Evolutionary conservation across 2,888 invertebrate species (phyloP).

Genomic region (Dynastes tityus): DNA sequence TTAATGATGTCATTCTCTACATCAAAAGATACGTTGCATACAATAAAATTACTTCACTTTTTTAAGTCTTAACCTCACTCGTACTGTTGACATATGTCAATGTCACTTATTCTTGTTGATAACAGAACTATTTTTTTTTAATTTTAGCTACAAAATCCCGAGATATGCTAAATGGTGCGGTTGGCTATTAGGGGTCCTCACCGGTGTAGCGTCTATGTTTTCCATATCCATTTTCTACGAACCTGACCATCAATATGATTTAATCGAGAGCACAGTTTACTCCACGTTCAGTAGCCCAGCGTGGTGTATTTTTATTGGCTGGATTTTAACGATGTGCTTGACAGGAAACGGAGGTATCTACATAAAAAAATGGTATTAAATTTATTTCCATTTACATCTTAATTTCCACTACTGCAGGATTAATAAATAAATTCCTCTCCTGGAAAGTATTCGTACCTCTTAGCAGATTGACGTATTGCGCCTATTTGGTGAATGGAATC

Average conservation of each 20-base stretch:
- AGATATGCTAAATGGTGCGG: slow-evolving; percentile 58
- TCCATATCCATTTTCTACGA: slow-evolving; percentile 78
- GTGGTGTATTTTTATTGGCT: slow-evolving; percentile 80
- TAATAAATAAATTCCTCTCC: slow-evolving; percentile 73
- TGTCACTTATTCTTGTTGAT: too few relatives aligned
- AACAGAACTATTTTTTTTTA: slow-evolving; percentile 21
- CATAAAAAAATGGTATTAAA: not conserved
- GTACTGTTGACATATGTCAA: too few relatives aligned
- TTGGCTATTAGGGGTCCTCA: slow-evolving; percentile 64
- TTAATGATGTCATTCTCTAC: not conserved
- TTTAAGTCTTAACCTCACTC: too few relatives aligned
- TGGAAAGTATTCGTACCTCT: slow-evolving; percentile 79
- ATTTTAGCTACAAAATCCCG: slow-evolving; percentile 65
- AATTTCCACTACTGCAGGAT: slow-evolving; percentile 68
- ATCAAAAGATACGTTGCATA: slow-evolving; percentile 1
- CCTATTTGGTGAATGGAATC: slow-evolving; percentile 82
- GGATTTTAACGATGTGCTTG: slow-evolving; percentile 78
- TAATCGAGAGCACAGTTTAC: slow-evolving; percentile 77
- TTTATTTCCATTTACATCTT: not conserved
- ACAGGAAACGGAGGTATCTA: slow-evolving; percentile 77
- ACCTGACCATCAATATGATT: slow-evolving; percentile 74
- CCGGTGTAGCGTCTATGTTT: slow-evolving; percentile 75
- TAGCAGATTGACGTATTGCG: slow-evolving; percentile 81
- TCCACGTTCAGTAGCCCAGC: slow-evolving; percentile 78
- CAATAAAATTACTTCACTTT: too few relatives aligned